Base-by-base conservation (phyloP, 1,140 invertebrate species). In the Chelonus insularis region DNA sequence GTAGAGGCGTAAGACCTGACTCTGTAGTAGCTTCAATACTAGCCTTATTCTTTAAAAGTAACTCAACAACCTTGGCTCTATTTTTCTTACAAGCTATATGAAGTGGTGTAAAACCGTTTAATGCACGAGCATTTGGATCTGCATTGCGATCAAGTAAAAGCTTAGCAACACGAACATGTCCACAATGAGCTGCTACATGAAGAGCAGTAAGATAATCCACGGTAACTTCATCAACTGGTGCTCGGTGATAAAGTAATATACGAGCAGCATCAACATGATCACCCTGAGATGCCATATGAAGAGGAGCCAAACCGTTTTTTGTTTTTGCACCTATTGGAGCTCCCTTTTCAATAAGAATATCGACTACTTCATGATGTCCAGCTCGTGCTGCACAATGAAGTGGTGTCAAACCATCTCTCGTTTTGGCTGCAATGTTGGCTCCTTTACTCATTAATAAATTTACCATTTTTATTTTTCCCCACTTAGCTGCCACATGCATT, bases 51-150 rank as follows among this genome's bases (percentile, higher is more conserved):
- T 98, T 98, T 2, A 99, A 82, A 20, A 99, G 84, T 57, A 99
- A 79, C 81, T 99, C 97, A 4, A 98, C 96, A 34, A 99, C 90
- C 76, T 97, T 96, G 63, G 98, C 93, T 29, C 97, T 84, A 83
- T 99, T 99, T 82, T 99, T 99, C 81, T 99, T 99, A 80, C 97
- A 99, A 32, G 97, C 97, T 76, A 99, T 99, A 74, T 98, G 96
- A 45, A 99, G 85, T 0, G 97, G 97, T 0, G 96, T 99, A 75
- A 99, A 99, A 9, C 97, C 97, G 78, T 99, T 99, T 18, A 99
- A 84, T 45, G 97, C 97, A 47, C 97, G 84, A 0, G 97, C 91
- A 80, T 99, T 98, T 0, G 96, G 91, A 82, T 99, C 96, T n/a
- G 96, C 97, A 67, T 96, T 94, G 72, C 94, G 86, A 64, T 91